Evolutionary conservation across 2,888 invertebrate species (phyloP).

Genomic region (Macrophya alboannulata): DNA sequence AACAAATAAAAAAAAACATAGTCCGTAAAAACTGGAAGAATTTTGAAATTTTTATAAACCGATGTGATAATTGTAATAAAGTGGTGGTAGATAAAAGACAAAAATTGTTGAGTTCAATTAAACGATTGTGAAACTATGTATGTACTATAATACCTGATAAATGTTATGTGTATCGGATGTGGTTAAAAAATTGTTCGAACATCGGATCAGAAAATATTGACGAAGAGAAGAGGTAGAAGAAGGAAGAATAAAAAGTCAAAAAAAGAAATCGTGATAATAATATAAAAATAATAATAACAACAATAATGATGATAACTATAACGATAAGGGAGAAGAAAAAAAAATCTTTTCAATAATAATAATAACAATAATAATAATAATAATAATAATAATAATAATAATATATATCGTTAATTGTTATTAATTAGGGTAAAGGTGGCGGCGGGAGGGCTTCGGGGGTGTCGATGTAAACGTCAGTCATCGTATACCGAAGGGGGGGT

Average conservation of each 20-base stretch:
- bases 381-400: neutral
- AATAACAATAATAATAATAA: neutral
- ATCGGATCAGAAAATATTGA: no score
- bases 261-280: neutral
- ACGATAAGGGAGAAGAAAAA: neutral
- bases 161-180: neutral
- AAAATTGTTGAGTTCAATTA: neutral
- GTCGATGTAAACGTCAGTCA: conserved; percentile 5
- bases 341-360: neutral
- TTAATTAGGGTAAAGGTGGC: neutral
- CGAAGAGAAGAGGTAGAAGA: no score
- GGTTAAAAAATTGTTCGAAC: neutral
- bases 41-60: neutral
- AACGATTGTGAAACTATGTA: neutral
- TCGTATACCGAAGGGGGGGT: neutral
- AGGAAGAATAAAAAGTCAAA: neutral
- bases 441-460: neutral
- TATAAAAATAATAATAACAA: neutral
- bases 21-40: no score
- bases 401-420: neutral
- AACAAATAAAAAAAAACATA: no score
- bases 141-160: no score
- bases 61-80: neutral
- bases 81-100: neutral
- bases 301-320: neutral